phyloP scores from a whole-genome alignment of 1,140 invertebrate species.

The Drosophila takahashii region DNA sequence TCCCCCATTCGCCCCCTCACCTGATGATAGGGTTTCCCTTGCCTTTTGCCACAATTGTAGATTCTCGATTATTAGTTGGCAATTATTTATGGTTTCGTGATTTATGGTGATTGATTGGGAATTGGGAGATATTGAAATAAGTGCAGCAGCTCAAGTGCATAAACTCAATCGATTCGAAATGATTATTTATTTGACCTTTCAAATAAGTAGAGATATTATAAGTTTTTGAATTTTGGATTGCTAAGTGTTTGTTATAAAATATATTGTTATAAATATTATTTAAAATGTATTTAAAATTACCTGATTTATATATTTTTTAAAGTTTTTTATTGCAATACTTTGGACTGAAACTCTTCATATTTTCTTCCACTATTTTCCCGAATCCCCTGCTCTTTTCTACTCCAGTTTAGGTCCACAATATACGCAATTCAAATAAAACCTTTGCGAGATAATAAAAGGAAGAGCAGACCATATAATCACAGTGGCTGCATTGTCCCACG shows the following conservation, averaged over 20 bases:
- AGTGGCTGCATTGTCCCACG: constrained; percentile 50
- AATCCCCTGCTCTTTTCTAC: neutral
- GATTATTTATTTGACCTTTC: no score
- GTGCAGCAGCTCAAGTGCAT: constrained; percentile 10
- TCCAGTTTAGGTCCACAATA: neutral
- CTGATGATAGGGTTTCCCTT: neutral
- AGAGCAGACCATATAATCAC: constrained; percentile 27
- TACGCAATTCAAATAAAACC: constrained; percentile 10
- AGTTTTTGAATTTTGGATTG: no score
- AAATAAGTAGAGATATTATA: no score
- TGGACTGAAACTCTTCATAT: neutral
- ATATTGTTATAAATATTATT: no score
- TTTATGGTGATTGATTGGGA: constrained; percentile 24
- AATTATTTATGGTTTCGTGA: constrained; percentile 36
- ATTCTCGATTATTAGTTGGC: constrained; percentile 30
- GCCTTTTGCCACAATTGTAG: neutral
- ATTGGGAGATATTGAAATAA: constrained; percentile 27
- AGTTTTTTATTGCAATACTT: no score
- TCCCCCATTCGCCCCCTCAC: neutral
- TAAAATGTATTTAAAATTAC: no score
- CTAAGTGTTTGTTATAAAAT: no score
- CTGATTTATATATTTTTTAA: no score
- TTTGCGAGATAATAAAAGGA: neutral
- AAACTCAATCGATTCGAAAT: neutral
- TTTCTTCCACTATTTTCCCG: neutral